Evolutionary conservation across 2,797 vertebrate species (phyloP), one percentile per base, ranked within the genome.

Genomic region (Okamejei kenojei): DNA sequence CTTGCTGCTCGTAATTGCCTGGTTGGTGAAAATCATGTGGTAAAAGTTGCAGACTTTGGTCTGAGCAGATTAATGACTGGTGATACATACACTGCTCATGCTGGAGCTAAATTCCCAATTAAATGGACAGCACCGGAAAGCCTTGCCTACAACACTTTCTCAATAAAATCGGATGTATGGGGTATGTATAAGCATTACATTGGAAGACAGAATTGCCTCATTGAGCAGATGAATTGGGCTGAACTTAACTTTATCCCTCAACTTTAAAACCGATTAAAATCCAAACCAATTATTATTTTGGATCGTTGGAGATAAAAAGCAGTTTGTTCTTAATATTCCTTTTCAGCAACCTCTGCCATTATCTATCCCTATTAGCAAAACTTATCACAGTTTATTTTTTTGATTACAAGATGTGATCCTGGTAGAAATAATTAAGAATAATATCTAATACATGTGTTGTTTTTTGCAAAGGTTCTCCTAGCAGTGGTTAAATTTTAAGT

Each of bases 101-200:
- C 99, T 23, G 99, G 99, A 84, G 99, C 99, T 94, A 99, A 99
- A 95, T 99, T 99, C 95, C 99, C 99, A 93, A 99, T 99, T 95
- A 99, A 99, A 90, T 99, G 99, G 99, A 99, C 99, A 0, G 98
- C 99, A 73, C 99, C 99, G 0, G 99, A 99, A 95, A 99, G 99
- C 96, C 97, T 99, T 84, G 99, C 99, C 29, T 99, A 99, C 94
- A 99, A 99, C 95, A 99, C 99, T 84, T 99, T 99, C 95, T 99
- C 98, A 93, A 99, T 99, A 94, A 99, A 99, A 95, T 99, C 98
- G 77, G 98, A 99, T 0, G 99, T 99, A 84, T 99, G 99, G 99
- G 99, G 99, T 99, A 95, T 97, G 98, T 93, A 81, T 68, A 8
- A 88, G 7, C 63, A 21, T 19, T 88, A 8, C 29, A 65, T n/a